These are phyloP conservation scores for Sebastes vulpes DNA, from an alignment of 2,797 vertebrate genomes.

Conservation along the genomic window DNA sequence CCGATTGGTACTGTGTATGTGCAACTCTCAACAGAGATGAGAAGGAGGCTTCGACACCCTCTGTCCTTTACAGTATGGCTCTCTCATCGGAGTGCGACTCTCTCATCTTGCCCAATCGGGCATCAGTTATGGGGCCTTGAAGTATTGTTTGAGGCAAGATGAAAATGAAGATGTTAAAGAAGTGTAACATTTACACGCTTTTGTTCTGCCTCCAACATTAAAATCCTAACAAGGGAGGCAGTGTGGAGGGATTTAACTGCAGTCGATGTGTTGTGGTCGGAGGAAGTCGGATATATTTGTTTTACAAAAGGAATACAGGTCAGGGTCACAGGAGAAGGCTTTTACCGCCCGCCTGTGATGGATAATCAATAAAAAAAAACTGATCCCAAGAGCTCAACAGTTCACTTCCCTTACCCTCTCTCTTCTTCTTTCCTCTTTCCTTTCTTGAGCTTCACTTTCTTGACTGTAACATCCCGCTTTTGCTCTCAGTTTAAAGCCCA, in stretches of 20 bases:
- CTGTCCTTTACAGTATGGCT: too few relatives aligned
- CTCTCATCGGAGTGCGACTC: too few relatives aligned
- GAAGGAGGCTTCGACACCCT: too few relatives aligned
- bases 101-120: too few relatives aligned
- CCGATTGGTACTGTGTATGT: too few relatives aligned
- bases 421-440: neutral
- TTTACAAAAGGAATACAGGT: conserved; percentile 48
- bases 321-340: conserved; percentile 67
- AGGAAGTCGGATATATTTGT: conserved; percentile 47
- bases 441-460: neutral
- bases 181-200: neutral
- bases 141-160: neutral
- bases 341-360: conserved; percentile 48
- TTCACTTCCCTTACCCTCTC: conserved; percentile 4
- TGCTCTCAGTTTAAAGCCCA: neutral
- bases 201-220: neutral
- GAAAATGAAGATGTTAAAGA: neutral
- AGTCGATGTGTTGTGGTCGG: conserved; percentile 48
- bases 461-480: neutral
- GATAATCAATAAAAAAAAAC: conserved; percentile 66
- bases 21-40: too few relatives aligned
- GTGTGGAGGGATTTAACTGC: conserved; percentile 2
- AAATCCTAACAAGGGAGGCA: neutral
- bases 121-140: neutral
- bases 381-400: conserved; percentile 38